Conservation (phyloP, 1,140 invertebrate species). For the Muscidifurax raptorellus region DNA sequence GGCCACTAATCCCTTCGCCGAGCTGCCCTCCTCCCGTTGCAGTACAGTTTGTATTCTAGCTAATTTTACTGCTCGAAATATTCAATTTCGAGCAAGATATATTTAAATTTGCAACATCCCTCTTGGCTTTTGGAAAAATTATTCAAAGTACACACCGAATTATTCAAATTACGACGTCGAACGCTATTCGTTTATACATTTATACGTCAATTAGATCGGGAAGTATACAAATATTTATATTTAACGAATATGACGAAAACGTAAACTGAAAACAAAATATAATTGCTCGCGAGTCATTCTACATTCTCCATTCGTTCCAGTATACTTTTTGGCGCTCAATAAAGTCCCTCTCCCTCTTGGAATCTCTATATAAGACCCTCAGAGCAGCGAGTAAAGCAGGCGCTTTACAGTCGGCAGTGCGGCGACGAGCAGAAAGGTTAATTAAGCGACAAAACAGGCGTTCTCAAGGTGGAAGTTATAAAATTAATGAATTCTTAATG, state of each 20-base stretch:
- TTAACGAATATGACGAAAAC: too few species aligned
- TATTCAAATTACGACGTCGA: too few species aligned
- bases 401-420: neutral
- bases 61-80: neutral
- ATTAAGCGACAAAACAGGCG: conserved; percentile 21
- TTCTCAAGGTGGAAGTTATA: conserved; percentile 25
- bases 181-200: too few species aligned
- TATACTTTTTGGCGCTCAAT: too few species aligned
- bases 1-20: neutral
- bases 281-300: too few species aligned
- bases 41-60: neutral
- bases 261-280: too few species aligned
- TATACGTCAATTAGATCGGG: too few species aligned
- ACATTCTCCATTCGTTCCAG: too few species aligned
- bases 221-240: too few species aligned
- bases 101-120: too few species aligned
- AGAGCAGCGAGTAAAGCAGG: neutral
- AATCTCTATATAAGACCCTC: neutral
- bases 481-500: conserved; percentile 56
- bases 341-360: neutral
- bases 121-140: too few species aligned
- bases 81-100: neutral
- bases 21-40: neutral
- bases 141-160: too few species aligned
- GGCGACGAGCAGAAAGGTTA: neutral